Conservation (phyloP, 2,888 invertebrate species). For the Agonum fuliginosum region DNA sequence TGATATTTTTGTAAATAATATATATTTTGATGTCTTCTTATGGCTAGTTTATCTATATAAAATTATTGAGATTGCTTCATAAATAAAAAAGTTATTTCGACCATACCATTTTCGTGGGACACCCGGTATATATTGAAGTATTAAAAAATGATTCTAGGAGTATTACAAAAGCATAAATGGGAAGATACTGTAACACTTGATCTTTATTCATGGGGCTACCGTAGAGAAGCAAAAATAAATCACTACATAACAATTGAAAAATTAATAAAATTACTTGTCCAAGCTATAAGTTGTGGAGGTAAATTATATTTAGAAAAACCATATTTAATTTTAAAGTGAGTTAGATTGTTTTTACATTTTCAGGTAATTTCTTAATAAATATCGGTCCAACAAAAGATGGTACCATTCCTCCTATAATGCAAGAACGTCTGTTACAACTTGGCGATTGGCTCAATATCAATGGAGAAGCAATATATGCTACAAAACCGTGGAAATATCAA, state of each 20-base stretch:
- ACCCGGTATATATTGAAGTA: too few species aligned
- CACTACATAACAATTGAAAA: constrained; percentile 82
- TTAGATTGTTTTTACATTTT: too few species aligned
- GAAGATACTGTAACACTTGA: constrained; percentile 97
- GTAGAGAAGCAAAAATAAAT: constrained; percentile 80
- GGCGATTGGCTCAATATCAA: constrained; percentile 87
- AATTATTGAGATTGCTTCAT: too few species aligned
- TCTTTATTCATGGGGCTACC: constrained; percentile 88
- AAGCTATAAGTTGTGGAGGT: constrained; percentile 91
- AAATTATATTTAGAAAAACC: constrained; percentile 65
- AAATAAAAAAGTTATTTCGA: too few species aligned
- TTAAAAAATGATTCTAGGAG: too few species aligned
- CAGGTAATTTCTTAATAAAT: constrained; percentile 88
- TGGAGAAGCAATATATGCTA: constrained; percentile 90
- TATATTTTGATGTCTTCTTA: too few species aligned
- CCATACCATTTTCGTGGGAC: too few species aligned
- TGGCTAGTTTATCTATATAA: too few species aligned
- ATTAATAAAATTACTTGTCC: constrained; percentile 81
- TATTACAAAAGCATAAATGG: constrained; percentile 88
- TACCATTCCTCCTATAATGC: constrained; percentile 88
- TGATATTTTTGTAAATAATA: too few species aligned
- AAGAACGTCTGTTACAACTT: constrained; percentile 86
- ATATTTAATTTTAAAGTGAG: too few species aligned
- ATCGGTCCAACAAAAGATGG: constrained; percentile 94
- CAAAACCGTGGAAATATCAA: constrained; percentile 86